phyloP scores from a whole-genome alignment of 2,797 vertebrate genomes.

The Coregonus ussuriensis region DNA sequence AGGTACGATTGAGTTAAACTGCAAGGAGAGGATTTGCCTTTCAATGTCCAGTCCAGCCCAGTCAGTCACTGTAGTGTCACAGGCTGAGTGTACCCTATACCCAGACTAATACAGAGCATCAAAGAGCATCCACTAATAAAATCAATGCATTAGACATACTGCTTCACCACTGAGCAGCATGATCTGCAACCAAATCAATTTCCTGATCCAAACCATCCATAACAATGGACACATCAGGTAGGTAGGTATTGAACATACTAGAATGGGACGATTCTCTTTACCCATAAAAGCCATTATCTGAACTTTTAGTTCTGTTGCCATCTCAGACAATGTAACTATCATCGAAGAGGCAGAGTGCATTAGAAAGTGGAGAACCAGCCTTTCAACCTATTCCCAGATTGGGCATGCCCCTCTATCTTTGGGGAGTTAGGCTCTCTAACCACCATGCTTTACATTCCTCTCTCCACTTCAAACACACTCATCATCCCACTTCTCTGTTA shows the following conservation, averaged over 20 bases:
- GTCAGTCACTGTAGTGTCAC: not conserved
- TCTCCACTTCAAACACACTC: not conserved
- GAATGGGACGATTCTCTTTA: too few species aligned
- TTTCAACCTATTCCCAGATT: not conserved
- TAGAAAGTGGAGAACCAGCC: not conserved
- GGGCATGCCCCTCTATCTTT: not conserved
- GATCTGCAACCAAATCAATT: not conserved
- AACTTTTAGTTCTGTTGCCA: not conserved
- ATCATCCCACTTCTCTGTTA: not conserved
- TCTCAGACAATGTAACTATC: not conserved
- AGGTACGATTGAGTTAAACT: conserved; percentile 38
- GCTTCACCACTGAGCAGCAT: not conserved
- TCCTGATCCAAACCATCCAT: not conserved
- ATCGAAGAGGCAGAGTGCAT: not conserved
- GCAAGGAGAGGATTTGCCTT: conserved; percentile 11
- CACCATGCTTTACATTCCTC: not conserved
- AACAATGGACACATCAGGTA: not conserved
- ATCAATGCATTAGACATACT: not conserved
- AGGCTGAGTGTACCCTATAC: not conserved
- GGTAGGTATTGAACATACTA: too few species aligned
- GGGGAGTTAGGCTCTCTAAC: not conserved
- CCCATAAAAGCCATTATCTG: not conserved
- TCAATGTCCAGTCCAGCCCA: conserved; percentile 1
- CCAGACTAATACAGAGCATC: not conserved
- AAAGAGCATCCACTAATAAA: not conserved